Base-by-base conservation (phyloP, 2,888 invertebrate species). In the Agrochola macilenta region DNA sequence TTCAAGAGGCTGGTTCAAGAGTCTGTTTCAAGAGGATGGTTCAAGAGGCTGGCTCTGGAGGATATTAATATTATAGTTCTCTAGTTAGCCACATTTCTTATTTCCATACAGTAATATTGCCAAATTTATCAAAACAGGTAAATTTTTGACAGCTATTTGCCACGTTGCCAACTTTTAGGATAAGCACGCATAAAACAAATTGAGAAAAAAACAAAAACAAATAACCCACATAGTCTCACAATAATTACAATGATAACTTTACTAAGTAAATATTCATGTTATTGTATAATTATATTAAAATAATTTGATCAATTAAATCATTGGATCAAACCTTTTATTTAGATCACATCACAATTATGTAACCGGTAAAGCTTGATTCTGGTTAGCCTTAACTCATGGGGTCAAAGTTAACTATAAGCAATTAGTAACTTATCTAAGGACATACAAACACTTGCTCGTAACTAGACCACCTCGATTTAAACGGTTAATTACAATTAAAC, bases 381-480 rank as follows among this genome's bases (percentile, higher is more conserved):
- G 7, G 54, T 43, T 57, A 12, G 23, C 65, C 78, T 79, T 39
- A 46, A n/a, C 4, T 4, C 26, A 17, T 26, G 11, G 82, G 52
- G n/a, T 65, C 82, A 79, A 76, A 66, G 76, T 68, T 78, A n/a
- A 58, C 0, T 4, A 35, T 30, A 17, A 46, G 1, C 11, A 26
- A 43, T 20, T 49, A 69, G 8, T 61, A 11, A 43, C 43, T 5
- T 58, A 26, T 1, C 1, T 58, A 54, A 78, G 81, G 81, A 78
- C 64, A 64, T 17, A 23, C 1, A 12, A 30, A 17, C 26, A 35
- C 8, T 72, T 5, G n/a, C 8, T 17, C 12, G 26, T 12, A 74
- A 76, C 46, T 76, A 60, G 46, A 79, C 14, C 11, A 54, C 79
- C 76, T 79, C 58, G 70, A 20, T 23, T 57, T 20, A 26, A 54